These are phyloP conservation scores for Brachyhypopomus gauderio DNA, from an alignment of 2,113 vertebrate species.

Conservation along the genomic window DNA sequence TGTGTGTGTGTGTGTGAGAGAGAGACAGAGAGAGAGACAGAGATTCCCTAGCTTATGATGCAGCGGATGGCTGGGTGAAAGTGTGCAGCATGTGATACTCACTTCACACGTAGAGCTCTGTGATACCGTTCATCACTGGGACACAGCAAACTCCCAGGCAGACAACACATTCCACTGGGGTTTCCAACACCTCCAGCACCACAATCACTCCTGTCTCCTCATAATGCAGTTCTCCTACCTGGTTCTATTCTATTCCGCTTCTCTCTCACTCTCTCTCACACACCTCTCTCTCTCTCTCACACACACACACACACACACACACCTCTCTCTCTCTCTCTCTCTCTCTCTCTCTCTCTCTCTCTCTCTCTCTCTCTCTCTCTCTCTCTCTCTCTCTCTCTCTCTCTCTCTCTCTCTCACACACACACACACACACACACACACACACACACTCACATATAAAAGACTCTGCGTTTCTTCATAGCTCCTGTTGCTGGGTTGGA, in stretches of 20 bases:
- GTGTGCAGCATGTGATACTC: constrained; percentile 55
- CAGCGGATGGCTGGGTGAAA: background rate
- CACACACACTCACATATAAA: background rate
- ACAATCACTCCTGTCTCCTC: constrained; percentile 64
- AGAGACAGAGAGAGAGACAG: too few species aligned
- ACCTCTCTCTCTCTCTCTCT: background rate
- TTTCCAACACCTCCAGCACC: constrained; percentile 36
- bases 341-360: background rate
- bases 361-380: background rate
- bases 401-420: background rate
- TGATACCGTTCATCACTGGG: constrained; percentile 62
- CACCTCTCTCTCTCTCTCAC: background rate
- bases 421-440: too few species aligned
- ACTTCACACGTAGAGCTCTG: constrained; percentile 47
- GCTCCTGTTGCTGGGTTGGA: too few species aligned
- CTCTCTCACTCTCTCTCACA: background rate
- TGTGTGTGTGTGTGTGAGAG: background rate
- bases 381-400: background rate
- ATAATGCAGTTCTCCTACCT: background rate
- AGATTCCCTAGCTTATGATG: too few species aligned
- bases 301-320: background rate
- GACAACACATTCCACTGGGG: constrained; percentile 64
- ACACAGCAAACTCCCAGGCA: constrained; percentile 68
- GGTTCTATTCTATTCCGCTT: constrained; percentile 35
- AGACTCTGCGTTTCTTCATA: too few species aligned